Evolutionary conservation across 2,888 invertebrate genomes (phyloP), one percentile per base, ranked within the genome.

Genomic region (Electrophaes corylata): DNA sequence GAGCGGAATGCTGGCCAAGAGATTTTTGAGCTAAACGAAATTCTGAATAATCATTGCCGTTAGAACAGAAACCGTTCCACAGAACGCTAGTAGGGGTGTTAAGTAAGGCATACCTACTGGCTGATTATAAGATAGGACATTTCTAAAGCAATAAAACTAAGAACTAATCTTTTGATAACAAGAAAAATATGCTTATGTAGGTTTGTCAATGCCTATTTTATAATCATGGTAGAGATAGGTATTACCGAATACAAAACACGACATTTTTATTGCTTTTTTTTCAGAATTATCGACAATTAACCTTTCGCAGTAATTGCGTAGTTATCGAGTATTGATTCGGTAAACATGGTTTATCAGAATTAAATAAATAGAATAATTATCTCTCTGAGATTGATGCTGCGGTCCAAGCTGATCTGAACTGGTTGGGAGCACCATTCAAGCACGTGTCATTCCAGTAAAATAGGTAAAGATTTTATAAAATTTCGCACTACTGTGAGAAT

Each of bases 271-370:
- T 14, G 8, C 4, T 12, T 5, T 39, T 40, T 43, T 26, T 23
- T 4, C 44, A 49, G 44, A 47, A 26, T 12, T 20, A 10, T 37
- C 6, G 11, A 8, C 18, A 12, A 31, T 57, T 52, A 53, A 52
- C 52, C 48, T 58, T 19, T 52, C 11, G 44, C 40, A 33, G 20
- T 26, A 26, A 49, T 49, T 53, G 48, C 39, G 58, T 39, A 53
- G 52, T 37, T 46, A 50, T 57, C 35, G 14, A 37, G 4, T 6
- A 19, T 11, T 41, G 39, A 41, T 41, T 50, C 31, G 29, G 18
- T 44, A 50, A 45, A 46, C 31, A 26, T 3, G 18, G 29, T 14
- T 47, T 47, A 51, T 46, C 51, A 14, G 0, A 41, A 51, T 51
- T 26, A 39, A 37, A 43, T 12, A 44, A 52, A 47, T 18, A 23